Percentiles rank a stretch among this genome's conserved stretches.
phyloP scores from a whole-genome alignment of 1,140 invertebrate genomes.

The Babylonia areolata region DNA sequence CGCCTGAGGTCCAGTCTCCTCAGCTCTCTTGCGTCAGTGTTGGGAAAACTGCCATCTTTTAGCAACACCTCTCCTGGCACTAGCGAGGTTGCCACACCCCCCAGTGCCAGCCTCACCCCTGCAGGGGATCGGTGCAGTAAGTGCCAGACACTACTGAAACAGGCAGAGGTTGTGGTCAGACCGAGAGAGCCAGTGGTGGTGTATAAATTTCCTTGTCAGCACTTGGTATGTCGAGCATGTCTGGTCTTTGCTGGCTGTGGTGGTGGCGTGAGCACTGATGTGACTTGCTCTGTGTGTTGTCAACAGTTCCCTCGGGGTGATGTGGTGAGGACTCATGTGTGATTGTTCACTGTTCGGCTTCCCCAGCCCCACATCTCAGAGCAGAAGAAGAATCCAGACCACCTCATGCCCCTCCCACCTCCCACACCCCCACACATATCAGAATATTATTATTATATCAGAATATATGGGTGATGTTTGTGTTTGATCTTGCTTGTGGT shows the following conservation, averaged over 20 bases:
- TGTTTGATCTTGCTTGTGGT: too few relatives aligned
- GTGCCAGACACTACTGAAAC: not conserved
- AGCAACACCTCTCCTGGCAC: too few relatives aligned
- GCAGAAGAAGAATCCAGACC: too few relatives aligned
- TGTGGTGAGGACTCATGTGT: conserved; percentile 21
- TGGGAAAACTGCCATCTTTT: conserved; percentile 44
- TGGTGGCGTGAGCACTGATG: not conserved
- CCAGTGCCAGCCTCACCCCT: not conserved
- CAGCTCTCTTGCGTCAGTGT: conserved; percentile 25
- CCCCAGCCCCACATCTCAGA: too few relatives aligned
- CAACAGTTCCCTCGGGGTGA: conserved; percentile 12
- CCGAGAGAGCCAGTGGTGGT: not conserved
- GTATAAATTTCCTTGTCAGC: conserved; percentile 28
- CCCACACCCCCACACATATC: too few relatives aligned
- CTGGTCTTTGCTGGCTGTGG: not conserved
- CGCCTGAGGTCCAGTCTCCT: conserved; percentile 32
- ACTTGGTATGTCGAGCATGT: conserved; percentile 20
- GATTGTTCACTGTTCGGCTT: too few relatives aligned
- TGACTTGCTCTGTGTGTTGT: not conserved
- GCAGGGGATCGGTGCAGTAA: not conserved
- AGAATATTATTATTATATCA: too few relatives aligned
- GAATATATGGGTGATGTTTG: too few relatives aligned
- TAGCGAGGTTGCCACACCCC: too few relatives aligned
- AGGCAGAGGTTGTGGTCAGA: not conserved
- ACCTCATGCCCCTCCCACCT: too few relatives aligned